Conservation (phyloP, 2,797 vertebrate genomes). For the Basileuterus tristriatus region DNA sequence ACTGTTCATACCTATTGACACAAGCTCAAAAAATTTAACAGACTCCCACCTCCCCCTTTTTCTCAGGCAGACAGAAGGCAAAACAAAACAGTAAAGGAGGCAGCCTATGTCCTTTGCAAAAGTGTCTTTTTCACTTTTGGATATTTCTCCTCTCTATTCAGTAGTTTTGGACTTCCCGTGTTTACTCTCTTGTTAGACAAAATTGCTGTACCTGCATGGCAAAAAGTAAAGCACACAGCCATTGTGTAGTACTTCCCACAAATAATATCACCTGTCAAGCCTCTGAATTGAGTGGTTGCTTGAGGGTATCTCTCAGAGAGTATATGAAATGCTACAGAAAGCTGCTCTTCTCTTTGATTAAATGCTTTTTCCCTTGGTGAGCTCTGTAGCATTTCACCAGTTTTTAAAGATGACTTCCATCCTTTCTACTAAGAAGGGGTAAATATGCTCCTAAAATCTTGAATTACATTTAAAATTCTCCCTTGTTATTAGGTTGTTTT, state of each 20-base stretch:
- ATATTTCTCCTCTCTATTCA: not conserved
- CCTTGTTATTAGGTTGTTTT: slow-evolving; percentile 26
- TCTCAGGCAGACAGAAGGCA: not conserved
- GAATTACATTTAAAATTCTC: not conserved
- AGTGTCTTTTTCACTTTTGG: not conserved
- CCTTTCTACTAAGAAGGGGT: not conserved
- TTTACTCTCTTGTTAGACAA: not conserved
- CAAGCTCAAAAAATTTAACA: not conserved
- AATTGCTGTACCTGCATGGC: not conserved
- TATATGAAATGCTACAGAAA: not conserved
- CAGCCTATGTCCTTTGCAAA: not conserved
- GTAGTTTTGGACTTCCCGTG: not conserved
- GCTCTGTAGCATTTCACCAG: not conserved
- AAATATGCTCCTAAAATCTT: not conserved
- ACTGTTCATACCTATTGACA: not conserved
- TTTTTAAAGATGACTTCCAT: not conserved
- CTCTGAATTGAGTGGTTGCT: not conserved
- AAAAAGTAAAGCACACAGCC: not conserved
- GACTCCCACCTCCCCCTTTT: not conserved
- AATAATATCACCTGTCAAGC: not conserved
- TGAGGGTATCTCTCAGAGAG: not conserved
- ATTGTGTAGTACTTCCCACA: not conserved
- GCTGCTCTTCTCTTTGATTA: not conserved
- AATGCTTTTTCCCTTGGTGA: not conserved
- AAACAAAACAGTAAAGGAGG: not conserved